A percentile compares a stretch with the other conserved stretches of the same genome.
Evolutionary conservation across 2,797 vertebrate genomes (phyloP).

Genomic region (Apogon talboti): DNA sequence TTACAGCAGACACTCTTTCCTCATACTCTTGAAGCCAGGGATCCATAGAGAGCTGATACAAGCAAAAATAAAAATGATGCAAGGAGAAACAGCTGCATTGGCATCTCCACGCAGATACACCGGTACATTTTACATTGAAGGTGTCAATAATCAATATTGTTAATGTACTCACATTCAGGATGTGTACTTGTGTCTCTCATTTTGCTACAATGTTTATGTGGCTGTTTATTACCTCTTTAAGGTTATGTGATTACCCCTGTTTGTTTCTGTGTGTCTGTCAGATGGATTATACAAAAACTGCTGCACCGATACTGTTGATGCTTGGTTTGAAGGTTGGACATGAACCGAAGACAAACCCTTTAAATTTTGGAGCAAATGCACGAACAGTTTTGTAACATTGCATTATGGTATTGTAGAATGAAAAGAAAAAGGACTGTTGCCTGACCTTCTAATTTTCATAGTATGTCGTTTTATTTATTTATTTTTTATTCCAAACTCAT

Average conservation of each 20-base stretch:
- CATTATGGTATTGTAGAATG: too few species aligned
- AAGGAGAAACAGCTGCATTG: neutral
- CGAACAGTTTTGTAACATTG: too few species aligned
- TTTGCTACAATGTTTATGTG: neutral
- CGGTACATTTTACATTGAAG: neutral
- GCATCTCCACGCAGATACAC: neutral
- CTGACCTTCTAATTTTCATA: too few species aligned
- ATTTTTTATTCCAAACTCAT: too few species aligned
- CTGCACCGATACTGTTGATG: neutral
- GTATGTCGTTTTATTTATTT: too few species aligned
- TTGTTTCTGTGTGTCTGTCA: neutral
- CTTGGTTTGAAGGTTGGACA: too few species aligned
- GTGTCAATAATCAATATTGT: neutral
- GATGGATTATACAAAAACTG: too few species aligned
- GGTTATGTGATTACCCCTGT: neutral
- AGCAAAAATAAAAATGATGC: neutral
- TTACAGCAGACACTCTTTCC: slow-evolving; percentile 4
- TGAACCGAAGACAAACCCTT: too few species aligned
- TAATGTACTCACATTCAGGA: neutral
- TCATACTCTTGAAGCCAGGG: neutral
- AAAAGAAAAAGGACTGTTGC: too few species aligned
- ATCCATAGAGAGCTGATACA: slow-evolving; percentile 12
- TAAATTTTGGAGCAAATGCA: too few species aligned
- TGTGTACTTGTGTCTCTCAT: neutral
- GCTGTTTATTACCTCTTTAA: slow-evolving; percentile 1